A percentile compares a stretch with the other conserved stretches of the same genome.
These are phyloP conservation scores for Boloria euphrosyne DNA, from an alignment of 2,888 invertebrate genomes.

Conservation along the genomic window DNA sequence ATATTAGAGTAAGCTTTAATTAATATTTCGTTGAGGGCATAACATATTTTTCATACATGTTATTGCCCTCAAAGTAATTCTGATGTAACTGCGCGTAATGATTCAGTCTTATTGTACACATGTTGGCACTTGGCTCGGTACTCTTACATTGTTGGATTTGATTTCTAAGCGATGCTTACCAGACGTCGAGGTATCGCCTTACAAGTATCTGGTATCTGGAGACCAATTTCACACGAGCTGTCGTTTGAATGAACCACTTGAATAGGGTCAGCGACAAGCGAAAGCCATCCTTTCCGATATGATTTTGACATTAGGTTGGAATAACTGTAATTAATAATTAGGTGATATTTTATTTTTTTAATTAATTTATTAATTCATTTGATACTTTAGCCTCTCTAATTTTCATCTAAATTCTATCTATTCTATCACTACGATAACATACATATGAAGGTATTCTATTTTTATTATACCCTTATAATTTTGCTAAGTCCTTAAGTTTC, in stretches of 20 bases:
- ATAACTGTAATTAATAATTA: too few species aligned
- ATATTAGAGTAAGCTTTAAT: neutral
- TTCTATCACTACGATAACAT: too few species aligned
- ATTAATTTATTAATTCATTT: too few species aligned
- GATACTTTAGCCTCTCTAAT: too few species aligned
- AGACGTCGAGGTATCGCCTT: conserved; percentile 74
- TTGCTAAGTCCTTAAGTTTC: too few species aligned
- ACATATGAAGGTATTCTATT: too few species aligned
- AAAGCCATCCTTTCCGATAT: conserved; percentile 33
- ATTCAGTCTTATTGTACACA: conserved; percentile 66
- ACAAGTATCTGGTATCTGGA: conserved; percentile 55
- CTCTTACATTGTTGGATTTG: conserved; percentile 58
- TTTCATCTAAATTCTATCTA: too few species aligned
- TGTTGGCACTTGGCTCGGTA: conserved; percentile 58
- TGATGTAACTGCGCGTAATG: conserved; percentile 47
- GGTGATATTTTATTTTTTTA: too few species aligned
- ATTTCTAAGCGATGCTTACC: conserved; percentile 69
- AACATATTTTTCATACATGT: conserved; percentile 23
- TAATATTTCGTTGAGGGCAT: neutral
- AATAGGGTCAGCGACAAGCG: conserved; percentile 31
- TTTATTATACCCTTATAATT: too few species aligned
- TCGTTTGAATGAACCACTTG: conserved; percentile 44
- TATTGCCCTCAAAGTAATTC: conserved; percentile 39
- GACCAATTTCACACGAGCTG: conserved; percentile 70
- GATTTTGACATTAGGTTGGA: conserved; percentile 1